A percentile compares a stretch with the other conserved stretches of the same genome.
Evolutionary conservation across 2,113 vertebrate species (phyloP).

Genomic region (Indicator maculatus): DNA sequence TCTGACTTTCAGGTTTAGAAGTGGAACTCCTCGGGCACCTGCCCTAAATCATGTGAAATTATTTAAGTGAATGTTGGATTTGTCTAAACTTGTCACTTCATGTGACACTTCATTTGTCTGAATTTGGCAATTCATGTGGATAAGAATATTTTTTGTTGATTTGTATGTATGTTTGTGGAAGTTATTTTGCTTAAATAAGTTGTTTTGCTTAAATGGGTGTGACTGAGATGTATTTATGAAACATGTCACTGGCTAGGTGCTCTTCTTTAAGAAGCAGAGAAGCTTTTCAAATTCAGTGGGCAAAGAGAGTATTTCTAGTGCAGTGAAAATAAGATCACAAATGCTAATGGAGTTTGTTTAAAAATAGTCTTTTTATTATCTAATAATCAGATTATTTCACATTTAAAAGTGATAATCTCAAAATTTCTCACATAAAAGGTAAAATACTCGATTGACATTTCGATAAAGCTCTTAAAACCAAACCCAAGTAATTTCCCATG

Average conservation of each 20-base stretch:
- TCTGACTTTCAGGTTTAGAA: neutral
- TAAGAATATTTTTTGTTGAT: neutral
- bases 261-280: neutral
- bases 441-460: neutral
- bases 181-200: neutral
- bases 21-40: neutral
- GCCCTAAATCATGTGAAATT: neutral
- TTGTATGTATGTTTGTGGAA: neutral
- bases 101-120: neutral
- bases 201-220: neutral
- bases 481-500: neutral
- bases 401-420: neutral
- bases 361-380: neutral
- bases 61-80: neutral
- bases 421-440: neutral
- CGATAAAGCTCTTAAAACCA: neutral
- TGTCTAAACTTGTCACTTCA: neutral
- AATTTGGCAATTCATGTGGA: neutral
- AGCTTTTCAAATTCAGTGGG: neutral
- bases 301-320: neutral
- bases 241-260: fast-evolving
- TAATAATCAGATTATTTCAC: neutral
- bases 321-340: neutral
- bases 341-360: neutral
- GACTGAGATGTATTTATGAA: neutral